Percentiles rank a stretch among this genome's conserved stretches.
Conservation (phyloP, 2,888 invertebrate species). For the Leptarthrus brevirostris region DNA sequence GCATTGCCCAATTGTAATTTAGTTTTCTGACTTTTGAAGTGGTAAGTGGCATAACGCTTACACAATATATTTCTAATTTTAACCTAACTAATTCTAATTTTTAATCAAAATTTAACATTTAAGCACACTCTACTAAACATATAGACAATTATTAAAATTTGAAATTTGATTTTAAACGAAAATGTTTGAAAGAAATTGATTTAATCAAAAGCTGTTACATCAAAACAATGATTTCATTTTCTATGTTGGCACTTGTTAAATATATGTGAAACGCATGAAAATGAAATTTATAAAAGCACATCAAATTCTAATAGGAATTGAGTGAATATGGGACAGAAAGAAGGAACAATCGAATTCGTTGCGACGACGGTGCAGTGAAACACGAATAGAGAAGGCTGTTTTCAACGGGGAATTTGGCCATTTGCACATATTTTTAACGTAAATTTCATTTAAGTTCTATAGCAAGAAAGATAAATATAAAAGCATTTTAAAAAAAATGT, state of each 20-base stretch:
- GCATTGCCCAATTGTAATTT: too few relatives aligned
- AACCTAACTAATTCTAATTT: too few relatives aligned
- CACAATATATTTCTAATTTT: too few relatives aligned
- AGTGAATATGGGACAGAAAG: not conserved
- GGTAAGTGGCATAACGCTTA: too few relatives aligned
- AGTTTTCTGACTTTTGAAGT: too few relatives aligned
- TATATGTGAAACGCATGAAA: not conserved
- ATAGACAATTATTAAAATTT: too few relatives aligned
- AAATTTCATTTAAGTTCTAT: constrained; percentile 22
- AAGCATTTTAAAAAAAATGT: not conserved
- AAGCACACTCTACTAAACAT: too few relatives aligned
- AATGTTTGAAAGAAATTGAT: too few relatives aligned
- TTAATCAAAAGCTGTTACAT: too few relatives aligned
- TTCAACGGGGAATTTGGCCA: constrained; percentile 20
- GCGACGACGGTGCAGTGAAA: constrained; percentile 11
- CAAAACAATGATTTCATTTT: too few relatives aligned
- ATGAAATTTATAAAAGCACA: not conserved
- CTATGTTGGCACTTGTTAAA: not conserved
- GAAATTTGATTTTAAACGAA: too few relatives aligned
- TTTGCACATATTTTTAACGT: constrained; percentile 24
- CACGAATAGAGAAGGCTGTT: constrained; percentile 8
- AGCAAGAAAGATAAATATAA: not conserved
- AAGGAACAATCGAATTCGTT: constrained; percentile 17
- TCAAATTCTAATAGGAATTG: not conserved
- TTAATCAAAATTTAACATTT: too few relatives aligned